A percentile compares a stretch with the other conserved stretches of the same genome.
These are phyloP conservation scores for Eupsittula cactorum DNA, from an alignment of 2,113 vertebrate genomes.

Conservation along the genomic window DNA sequence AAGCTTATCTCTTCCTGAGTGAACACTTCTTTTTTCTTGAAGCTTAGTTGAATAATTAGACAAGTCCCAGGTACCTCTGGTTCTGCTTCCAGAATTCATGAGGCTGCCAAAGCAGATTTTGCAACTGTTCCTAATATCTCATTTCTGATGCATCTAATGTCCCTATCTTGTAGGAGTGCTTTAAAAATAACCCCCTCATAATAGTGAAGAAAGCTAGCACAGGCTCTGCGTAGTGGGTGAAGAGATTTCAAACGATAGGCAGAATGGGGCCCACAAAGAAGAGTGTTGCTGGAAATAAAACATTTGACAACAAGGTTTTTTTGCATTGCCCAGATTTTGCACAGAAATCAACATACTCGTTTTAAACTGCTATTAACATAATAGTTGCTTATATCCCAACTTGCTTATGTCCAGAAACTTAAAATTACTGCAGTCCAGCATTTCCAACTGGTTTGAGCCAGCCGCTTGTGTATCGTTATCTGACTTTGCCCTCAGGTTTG, in stretches of 20 bases:
- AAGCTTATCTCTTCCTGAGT: not conserved
- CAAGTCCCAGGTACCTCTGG: not conserved
- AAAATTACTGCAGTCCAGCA: not conserved
- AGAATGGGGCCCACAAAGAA: not conserved
- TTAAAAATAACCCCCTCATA: not conserved
- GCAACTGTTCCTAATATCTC: not conserved
- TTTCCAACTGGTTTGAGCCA: not conserved
- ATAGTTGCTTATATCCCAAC: not conserved
- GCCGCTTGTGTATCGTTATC: not conserved
- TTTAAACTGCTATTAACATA: not conserved
- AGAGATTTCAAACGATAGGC: not conserved
- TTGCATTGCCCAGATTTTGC: not conserved
- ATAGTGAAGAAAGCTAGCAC: not conserved
- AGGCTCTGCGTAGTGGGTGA: not conserved
- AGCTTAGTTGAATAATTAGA: not conserved
- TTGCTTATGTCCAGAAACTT: not conserved
- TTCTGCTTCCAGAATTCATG: not conserved
- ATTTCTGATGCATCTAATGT: not conserved
- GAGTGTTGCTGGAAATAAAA: not conserved
- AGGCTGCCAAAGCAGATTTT: not conserved
- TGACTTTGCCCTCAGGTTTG: not conserved
- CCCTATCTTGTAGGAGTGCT: not conserved
- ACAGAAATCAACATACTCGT: not conserved
- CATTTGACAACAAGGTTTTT: fast-evolving
- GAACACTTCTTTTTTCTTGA: not conserved